Base-by-base conservation (phyloP, 1,140 invertebrate genomes). In the Pemphigus obesinymphae region DNA sequence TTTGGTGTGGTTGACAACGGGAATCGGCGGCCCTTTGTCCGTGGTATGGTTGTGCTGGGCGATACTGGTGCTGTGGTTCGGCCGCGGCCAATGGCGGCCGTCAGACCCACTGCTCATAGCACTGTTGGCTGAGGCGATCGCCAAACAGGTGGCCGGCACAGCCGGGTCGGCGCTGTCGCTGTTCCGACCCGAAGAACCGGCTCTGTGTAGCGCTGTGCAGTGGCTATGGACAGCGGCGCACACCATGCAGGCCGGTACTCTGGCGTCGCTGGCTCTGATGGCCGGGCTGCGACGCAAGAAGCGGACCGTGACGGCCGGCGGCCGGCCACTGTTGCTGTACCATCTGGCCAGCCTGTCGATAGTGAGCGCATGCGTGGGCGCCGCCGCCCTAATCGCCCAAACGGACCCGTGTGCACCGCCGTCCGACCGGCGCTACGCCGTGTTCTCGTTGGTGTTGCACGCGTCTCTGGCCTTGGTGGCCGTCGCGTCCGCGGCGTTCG, bases 21-120 rank as follows among this genome's bases (percentile, higher is more conserved):
- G 88, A 84, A 88, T 89, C 82, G 88, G 88, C 83, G 88, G 88
- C 82, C 89, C 89, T 76, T 86, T 89, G 83, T 87, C 88, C 82
- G 86, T 89, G 80, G 87, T 89, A 55, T 83, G 88, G 75, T 84
- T 89, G n/a, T 87, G 87, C 31, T 89, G 88, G 88, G 87, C 87
- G 0, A 85, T 88, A 26, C 85, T 89, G 83, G 88, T 89, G 72
- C 87, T 90, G 85, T 89, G 90, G 85, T 88, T 88, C 53, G 89
- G 89, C 83, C 87, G 89, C 20, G 85, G 87, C 0, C 85, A 87
- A 31, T 88, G 90, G 86, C 85, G 89, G 29, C 88, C 88, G n/a
- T 87, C 90, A 82, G 90, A 91, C 78, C 86, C 90, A 29, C 88
- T 91, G 48, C 85, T 90, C 20, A 87, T 89, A 20, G 88, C 89